These are phyloP conservation scores for Diarsia brunnea DNA, from an alignment of 2,888 invertebrate genomes.

Conservation along the genomic window DNA sequence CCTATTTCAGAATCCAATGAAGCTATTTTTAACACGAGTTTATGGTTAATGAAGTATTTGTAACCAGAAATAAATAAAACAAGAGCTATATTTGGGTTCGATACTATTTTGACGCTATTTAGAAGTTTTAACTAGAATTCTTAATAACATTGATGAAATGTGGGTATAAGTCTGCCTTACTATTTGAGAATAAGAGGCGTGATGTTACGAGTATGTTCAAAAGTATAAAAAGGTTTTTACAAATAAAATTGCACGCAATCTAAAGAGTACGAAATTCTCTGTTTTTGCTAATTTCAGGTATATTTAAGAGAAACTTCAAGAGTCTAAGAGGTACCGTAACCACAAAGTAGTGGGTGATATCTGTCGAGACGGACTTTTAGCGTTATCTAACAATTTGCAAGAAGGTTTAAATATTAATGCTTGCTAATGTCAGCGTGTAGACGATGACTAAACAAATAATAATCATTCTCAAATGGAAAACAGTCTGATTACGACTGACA, in stretches of 20 bases:
- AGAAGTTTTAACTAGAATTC: not conserved
- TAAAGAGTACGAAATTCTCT: not conserved
- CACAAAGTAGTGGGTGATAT: conserved; percentile 16
- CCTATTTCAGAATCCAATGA: conserved; percentile 6
- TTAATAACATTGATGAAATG: not conserved
- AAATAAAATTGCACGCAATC: not conserved
- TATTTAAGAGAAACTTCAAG: conserved; percentile 8
- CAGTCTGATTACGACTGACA: not conserved
- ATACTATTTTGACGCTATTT: not conserved
- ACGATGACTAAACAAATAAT: conserved; percentile 17
- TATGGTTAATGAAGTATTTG: not conserved
- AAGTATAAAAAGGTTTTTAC: not conserved
- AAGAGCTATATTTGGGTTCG: not conserved
- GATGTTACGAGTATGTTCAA: not conserved
- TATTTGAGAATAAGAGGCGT: not conserved
- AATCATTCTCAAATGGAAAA: conserved; percentile 5
- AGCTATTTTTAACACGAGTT: conserved; percentile 1
- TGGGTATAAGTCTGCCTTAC: not conserved
- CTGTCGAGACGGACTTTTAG: conserved; percentile 9
- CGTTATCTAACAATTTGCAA: conserved; percentile 41
- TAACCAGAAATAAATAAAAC: not conserved
- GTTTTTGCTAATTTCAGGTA: not conserved
- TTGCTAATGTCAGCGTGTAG: conserved; percentile 36
- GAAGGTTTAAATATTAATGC: conserved; percentile 38
- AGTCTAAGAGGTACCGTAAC: not conserved